Evolutionary conservation across 1,140 invertebrate species (phyloP), one percentile per base, ranked within the genome.

Genomic region (Papilio glaucus): DNA sequence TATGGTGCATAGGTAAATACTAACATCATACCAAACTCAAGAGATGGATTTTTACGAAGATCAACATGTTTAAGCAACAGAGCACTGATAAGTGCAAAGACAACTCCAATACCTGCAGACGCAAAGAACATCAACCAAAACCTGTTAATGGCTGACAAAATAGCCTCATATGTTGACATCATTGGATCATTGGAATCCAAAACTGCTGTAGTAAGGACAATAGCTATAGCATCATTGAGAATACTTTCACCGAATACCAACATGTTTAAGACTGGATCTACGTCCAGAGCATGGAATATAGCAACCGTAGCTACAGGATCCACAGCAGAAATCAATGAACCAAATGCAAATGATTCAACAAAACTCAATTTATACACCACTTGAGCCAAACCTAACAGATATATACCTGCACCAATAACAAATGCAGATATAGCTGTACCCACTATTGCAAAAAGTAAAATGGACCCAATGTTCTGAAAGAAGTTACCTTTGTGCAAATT

Each of bases 401-500:
- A 99, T 73, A 99, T 96, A 12, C 98, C 98, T 73, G 97, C 97
- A 45, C 99, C 99, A 81, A 98, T 98, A 12, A 98, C 96, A 83
- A 98, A 95, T 12, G 99, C 98, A 18, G 98, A 99, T 79, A 99
- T 99, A 0, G 97, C 96, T 18, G 99, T 99, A 0, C 99, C 99
- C 84, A 99, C 95, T 79, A 99, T 98, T 1, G 99, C 98, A 95
- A 99, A 99, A 0, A 99, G 96, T 74, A 99, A 89, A 77, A 97
- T 97, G 6, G 97, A 98, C 26, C 98, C 98, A 88, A 99, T 98
- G 86, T 99, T 99, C 94, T 99, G 98, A 89, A 99, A 99, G 86
- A 99, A 99, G 86, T 99, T 99, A 67, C 98, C 98, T 92, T 99
- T 99, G 84, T 99, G 98, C 61, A 99, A 94, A 95, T 99, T 99